Evolutionary conservation across 2,888 invertebrate genomes (phyloP), one percentile per base, ranked within the genome.

Genomic region (Mystacides longicornis): DNA sequence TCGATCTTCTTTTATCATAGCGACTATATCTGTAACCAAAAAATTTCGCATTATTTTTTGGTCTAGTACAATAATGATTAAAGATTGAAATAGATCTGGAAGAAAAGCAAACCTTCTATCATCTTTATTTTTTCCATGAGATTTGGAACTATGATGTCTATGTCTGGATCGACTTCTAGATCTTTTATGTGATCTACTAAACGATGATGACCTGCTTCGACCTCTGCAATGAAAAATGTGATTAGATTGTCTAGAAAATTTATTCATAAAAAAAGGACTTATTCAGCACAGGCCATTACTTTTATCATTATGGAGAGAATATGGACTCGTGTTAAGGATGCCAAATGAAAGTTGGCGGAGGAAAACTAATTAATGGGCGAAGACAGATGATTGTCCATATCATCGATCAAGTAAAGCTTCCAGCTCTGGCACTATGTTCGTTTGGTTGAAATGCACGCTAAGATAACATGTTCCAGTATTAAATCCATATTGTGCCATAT

Each of bases 1-100:
- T 71, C 52, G 74, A 67, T 31, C 74, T 63, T 1, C 67, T 62
- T 1, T 66, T 62, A 31, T 74, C 67, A 60, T 72, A 71, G 23
- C 74, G 65, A 3, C 71, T 73, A 71, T 55, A 53, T 51, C 60
- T 60, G 22, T 3, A 54, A 57, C 9, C 46, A 45, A 45, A 22
- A 23, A 2, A 27, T 5, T 7, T 7, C 5, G 5, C 11, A 7
- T 27, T 27, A 27, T 27, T 7, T 7, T 27, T 27, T 5, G 11
- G 11, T 27, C 5, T 27, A 7, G 27, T 27, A 27, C 11, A 7
- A 7, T 5, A 27, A 11, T 5, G 11, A 27, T 27, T 27, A 27
- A 27, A 27, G 11, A 7, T 11, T 11, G 11, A 11, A 27, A 27
- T 27, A 27, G 11, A 7, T 27, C 27, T 27, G 27, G 7, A 27